Percentiles rank a stretch among this genome's conserved stretches.
phyloP scores from a whole-genome alignment of 2,113 vertebrate species.

The Nematolebias whitei region DNA sequence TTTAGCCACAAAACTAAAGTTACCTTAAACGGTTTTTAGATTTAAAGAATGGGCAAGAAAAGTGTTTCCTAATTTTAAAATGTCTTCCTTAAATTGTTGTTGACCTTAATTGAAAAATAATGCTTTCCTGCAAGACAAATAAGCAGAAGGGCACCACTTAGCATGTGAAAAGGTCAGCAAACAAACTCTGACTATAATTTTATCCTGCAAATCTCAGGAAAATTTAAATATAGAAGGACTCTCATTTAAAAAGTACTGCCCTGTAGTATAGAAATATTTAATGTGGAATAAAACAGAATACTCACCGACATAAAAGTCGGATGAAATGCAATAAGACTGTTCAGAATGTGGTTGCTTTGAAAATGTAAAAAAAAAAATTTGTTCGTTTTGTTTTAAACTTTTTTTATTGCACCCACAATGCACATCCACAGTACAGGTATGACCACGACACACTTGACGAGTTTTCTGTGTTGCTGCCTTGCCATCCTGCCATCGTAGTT shows the following conservation, averaged over 20 bases:
- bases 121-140: background rate
- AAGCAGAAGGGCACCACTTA: background rate
- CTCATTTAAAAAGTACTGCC: background rate
- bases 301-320: too few species aligned
- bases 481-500: too few species aligned
- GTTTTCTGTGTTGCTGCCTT: too few species aligned
- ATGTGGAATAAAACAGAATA: background rate
- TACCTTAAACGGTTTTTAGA: background rate
- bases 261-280: background rate
- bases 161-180: conserved; percentile 5
- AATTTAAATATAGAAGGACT: background rate
- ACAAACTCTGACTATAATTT: background rate
- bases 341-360: too few species aligned
- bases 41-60: background rate
- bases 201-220: background rate
- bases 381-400: too few species aligned
- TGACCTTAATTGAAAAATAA: background rate
- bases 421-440: too few species aligned
- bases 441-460: too few species aligned
- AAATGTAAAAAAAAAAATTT: too few species aligned
- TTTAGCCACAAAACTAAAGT: background rate
- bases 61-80: conserved; percentile 1
- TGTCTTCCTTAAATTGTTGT: background rate
- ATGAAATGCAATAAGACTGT: too few species aligned
- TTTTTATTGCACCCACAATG: too few species aligned